Evolutionary conservation across 2,888 invertebrate genomes (phyloP), one percentile per base, ranked within the genome.

Genomic region (Mayetiola destructor): DNA sequence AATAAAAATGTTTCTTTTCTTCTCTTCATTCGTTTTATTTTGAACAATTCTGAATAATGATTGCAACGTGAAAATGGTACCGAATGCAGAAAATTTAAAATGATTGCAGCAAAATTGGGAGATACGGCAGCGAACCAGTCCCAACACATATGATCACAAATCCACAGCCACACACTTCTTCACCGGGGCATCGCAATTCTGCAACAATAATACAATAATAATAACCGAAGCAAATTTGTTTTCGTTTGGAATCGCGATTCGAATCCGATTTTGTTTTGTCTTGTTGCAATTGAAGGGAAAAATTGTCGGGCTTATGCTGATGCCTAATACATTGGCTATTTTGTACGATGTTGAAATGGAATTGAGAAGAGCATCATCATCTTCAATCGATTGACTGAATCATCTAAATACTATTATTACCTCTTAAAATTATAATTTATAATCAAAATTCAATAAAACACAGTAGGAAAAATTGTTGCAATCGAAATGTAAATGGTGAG

Each of bases 391-490:
- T 48, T 48, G 48, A 48, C 23, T 48, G 48, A 48, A 27, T 48
- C 40, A 40, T 40, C 27, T 27, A 48, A 48, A 27, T 48, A 48
- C 48, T 48, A 48, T 48, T 48, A 48, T 48, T 48, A 48, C 48
- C 48, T 48, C 48, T 48, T 48, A 48, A 48, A 48, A 48, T 48
- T 48, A 48, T 48, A 48, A 48, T 48, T 48, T 48, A 48, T 48
- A 48, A 48, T 48, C 48, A 48, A 48, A 48, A 48, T 48, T 48
- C 48, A 48, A 48, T 48, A 48, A 48, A 48, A 48, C 48, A 48
- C 48, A 27, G 48, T 48, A 48, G 48, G 48, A 48, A 48, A 48
- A 48, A 27, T 14, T 27, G 27, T 2, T 48, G 27, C 27, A 48
- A n/a, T n/a, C n/a, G n/a, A n/a, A n/a, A n/a, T n/a, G n/a, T n/a